phyloP scores from a whole-genome alignment of 2,888 invertebrate genomes.

The Rhabditophanes sp. region DNA sequence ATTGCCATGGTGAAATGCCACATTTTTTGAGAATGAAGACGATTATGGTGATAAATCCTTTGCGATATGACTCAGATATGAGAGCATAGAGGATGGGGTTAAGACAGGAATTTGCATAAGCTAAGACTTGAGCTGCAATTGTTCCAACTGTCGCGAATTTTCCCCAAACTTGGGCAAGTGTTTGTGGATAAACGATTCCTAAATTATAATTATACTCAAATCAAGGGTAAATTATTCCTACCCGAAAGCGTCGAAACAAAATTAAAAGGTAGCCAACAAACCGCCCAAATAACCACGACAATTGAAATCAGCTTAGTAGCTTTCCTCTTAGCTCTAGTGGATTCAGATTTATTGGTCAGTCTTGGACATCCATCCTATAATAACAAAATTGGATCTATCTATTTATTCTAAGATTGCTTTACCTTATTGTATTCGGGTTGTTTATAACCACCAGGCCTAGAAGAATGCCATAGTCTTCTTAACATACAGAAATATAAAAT shows the following conservation, averaged over 20 bases:
- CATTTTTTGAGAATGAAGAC: slow-evolving; percentile 11
- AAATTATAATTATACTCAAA: background rate
- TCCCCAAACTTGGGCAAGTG: too few relatives aligned
- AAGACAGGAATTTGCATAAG: slow-evolving; percentile 83
- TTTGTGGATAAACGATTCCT: slow-evolving; percentile 36
- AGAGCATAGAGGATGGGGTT: slow-evolving; percentile 86
- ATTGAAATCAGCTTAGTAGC: slow-evolving; percentile 73
- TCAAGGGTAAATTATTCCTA: slow-evolving; percentile 1
- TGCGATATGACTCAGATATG: slow-evolving; percentile 78
- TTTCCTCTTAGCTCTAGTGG: slow-evolving; percentile 30
- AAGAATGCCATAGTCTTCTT: slow-evolving; percentile 60
- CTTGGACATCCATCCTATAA: slow-evolving; percentile 13
- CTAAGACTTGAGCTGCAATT: slow-evolving; percentile 45
- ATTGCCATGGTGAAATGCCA: too few relatives aligned
- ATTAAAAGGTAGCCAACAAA: slow-evolving; percentile 86
- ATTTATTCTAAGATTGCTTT: too few relatives aligned
- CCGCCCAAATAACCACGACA: slow-evolving; percentile 61
- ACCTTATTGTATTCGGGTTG: background rate
- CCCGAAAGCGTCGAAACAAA: slow-evolving; percentile 49
- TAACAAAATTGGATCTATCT: background rate
- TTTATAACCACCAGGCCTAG: slow-evolving; percentile 18
- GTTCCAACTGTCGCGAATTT: too few relatives aligned
- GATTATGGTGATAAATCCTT: slow-evolving; percentile 56
- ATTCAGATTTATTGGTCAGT: slow-evolving; percentile 29
- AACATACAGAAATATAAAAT: slow-evolving; percentile 76